A percentile compares a stretch with the other conserved stretches of the same genome.
Conservation (phyloP, 2,113 vertebrate genomes). For the Cynoglossus semilaevis region DNA sequence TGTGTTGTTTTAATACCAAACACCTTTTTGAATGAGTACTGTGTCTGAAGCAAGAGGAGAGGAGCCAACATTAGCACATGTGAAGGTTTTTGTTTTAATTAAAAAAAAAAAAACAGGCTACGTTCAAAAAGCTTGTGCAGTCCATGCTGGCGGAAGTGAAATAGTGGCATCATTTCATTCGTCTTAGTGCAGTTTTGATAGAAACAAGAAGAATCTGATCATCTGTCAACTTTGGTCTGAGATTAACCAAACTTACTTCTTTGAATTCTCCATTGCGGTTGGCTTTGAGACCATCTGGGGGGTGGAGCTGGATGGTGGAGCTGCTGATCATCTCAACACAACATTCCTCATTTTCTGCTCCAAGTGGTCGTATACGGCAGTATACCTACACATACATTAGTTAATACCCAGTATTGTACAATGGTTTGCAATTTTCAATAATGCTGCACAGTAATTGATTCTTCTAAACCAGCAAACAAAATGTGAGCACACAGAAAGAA, state of each 20-base stretch:
- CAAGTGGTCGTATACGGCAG: conserved; percentile 88
- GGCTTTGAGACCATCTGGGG: conserved; percentile 85
- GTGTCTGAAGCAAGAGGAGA: conserved; percentile 74
- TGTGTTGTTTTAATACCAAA: conserved; percentile 86
- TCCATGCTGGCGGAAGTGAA: too few relatives aligned
- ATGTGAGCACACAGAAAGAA: too few relatives aligned
- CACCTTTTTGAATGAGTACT: conserved; percentile 94
- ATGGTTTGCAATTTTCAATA: too few relatives aligned
- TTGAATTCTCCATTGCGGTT: conserved; percentile 93
- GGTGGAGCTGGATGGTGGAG: conserved; percentile 88
- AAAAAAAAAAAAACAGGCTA: neutral
- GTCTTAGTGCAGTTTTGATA: too few relatives aligned
- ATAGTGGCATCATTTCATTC: too few relatives aligned
- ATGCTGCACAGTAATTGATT: too few relatives aligned
- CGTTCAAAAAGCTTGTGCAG: neutral
- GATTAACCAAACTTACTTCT: conserved; percentile 75
- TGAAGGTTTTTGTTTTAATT: neutral
- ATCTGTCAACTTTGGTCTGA: too few relatives aligned
- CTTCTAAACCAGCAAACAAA: too few relatives aligned
- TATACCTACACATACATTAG: conserved; percentile 79
- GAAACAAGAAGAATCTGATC: too few relatives aligned
- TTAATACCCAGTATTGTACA: neutral
- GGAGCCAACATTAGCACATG: neutral
- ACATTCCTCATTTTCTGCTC: conserved; percentile 79
- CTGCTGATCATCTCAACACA: conserved; percentile 91